A percentile compares a stretch with the other conserved stretches of the same genome.
phyloP scores from a whole-genome alignment of 2,797 vertebrate genomes.

The Hydrolagus colliei region DNA sequence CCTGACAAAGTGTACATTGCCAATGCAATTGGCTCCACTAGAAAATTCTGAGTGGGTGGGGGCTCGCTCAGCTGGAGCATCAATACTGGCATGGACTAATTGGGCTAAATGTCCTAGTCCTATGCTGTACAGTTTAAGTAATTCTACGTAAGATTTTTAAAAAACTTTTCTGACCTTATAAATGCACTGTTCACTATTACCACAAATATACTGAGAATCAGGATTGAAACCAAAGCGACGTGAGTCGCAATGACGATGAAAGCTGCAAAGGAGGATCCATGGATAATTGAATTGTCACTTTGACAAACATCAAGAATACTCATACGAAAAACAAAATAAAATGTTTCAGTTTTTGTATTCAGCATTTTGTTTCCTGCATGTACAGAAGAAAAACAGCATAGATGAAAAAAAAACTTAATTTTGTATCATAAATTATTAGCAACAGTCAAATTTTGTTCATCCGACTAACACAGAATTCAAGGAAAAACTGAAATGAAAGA shows the following conservation, averaged over 20 bases:
- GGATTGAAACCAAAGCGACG: neutral
- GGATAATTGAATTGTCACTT: neutral
- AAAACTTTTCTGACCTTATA: conserved; percentile 15
- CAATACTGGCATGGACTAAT: too few species aligned
- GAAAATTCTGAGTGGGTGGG: too few species aligned
- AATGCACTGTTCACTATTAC: neutral
- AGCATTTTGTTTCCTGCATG: neutral
- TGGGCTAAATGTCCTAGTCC: too few species aligned
- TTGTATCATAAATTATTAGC: too few species aligned
- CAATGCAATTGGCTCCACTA: too few species aligned
- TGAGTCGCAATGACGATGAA: neutral
- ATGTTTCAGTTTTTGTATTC: neutral
- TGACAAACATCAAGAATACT: neutral
- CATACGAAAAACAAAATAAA: conserved; percentile 20
- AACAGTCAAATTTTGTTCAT: too few species aligned
- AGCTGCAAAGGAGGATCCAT: neutral
- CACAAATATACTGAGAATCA: conserved; percentile 10
- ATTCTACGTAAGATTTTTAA: neutral
- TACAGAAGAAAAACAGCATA: neutral
- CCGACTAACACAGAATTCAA: too few species aligned
- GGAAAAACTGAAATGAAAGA: too few species aligned
- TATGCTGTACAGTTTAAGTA: too few species aligned
- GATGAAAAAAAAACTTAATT: too few species aligned
- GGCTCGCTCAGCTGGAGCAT: too few species aligned
- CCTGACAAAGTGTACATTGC: too few species aligned